A percentile compares a stretch with the other conserved stretches of the same genome.
phyloP scores from a whole-genome alignment of 2,113 vertebrate species.

The Sinocyclocheilus grahami region DNA sequence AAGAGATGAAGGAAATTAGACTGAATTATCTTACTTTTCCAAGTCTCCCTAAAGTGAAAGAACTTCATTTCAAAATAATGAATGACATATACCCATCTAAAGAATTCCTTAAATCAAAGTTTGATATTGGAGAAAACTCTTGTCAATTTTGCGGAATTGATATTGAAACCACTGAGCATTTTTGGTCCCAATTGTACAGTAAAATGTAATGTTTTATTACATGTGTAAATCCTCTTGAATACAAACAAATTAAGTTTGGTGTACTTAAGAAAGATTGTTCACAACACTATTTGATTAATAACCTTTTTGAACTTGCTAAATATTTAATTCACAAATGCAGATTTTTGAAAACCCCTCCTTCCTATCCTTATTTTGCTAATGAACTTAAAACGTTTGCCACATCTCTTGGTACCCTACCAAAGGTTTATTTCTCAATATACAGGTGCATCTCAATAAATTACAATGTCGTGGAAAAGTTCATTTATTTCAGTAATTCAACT shows the following conservation, averaged over 20 bases:
- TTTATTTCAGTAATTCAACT: too few relatives aligned
- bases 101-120: too few relatives aligned
- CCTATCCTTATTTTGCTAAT: background rate
- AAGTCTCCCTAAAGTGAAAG: background rate
- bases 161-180: too few relatives aligned
- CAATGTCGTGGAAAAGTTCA: too few relatives aligned
- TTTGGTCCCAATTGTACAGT: background rate
- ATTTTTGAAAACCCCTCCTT: background rate
- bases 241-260: slow-evolving; percentile 10
- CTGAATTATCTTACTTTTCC: background rate
- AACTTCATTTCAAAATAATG: background rate
- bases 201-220: background rate
- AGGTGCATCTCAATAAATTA: too few relatives aligned
- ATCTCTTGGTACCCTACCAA: background rate
- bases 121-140: too few relatives aligned
- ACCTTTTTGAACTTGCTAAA: background rate
- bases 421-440: too few relatives aligned
- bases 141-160: too few relatives aligned
- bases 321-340: background rate
- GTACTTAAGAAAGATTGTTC: background rate
- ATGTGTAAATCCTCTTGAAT: background rate
- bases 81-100: too few relatives aligned
- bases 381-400: background rate
- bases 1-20: background rate
- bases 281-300: background rate